Evolutionary conservation across 1,140 invertebrate genomes (phyloP), one percentile per base, ranked within the genome.

Genomic region (Conus ventricosus): DNA sequence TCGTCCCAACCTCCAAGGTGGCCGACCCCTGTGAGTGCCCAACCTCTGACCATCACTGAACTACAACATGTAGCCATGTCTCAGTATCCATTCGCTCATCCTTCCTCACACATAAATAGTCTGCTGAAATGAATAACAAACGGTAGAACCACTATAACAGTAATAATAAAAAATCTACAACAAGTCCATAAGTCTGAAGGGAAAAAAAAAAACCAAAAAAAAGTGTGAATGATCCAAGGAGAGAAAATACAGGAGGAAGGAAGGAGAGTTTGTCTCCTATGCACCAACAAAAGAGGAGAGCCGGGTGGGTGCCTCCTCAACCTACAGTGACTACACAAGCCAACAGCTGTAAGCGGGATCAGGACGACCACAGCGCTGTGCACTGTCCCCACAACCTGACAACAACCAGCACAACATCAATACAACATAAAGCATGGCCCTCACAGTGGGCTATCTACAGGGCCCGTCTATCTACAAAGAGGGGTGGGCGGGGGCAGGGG

Each of bases 61-160:
- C 67, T 71, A 71, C 67, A 71, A 10, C 67, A 71, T n/a, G 6
- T 71, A 71, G 67, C 67, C 11, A 71, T 20, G 23, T 20, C 23
- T 13, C 60, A 63, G 11, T 13, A 63, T 63, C 67, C 15, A 23
- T 6, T 71, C 67, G 1, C 20, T 23, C 67, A 71, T 71, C 20
- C 67, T 71, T 63, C 67, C 20, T 23, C 67, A 71, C 67, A n/a
- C 67, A 71, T 71, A 71, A 71, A 71, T 71, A 71, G 67, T 71
- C 67, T 23, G 67, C 67, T 23, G 67, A 71, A n/a, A 71, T 71
- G 67, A 71, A 71, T 71, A 71, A 71, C 67, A 71, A 63, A 71
- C 4, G 67, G 67, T 71, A 20, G 17, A 71, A 71, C 67, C 67
- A 71, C 67, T 71, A 71, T 71, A 71, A 71, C 15, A 71, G 13